phyloP scores from a whole-genome alignment of 64 coral and sea anemone species.

The Montipora capricornis region DNA sequence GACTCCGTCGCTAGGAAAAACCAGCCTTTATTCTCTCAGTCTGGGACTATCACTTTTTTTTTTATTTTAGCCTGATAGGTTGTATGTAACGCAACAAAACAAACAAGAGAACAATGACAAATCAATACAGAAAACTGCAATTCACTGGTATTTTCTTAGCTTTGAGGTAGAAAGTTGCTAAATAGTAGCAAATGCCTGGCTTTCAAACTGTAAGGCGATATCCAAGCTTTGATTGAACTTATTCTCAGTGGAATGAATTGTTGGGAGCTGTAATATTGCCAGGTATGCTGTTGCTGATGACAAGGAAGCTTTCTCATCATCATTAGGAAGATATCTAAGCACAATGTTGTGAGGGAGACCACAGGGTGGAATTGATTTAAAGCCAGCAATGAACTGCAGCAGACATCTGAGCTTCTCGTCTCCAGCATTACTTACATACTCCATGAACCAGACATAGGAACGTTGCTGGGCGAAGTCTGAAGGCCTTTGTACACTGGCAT shows the following conservation, averaged over 20 bases:
- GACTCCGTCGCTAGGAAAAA: no score
- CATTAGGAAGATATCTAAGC: conserved; percentile 12
- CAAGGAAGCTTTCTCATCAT: conserved; percentile 63
- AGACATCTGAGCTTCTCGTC: conserved; percentile 27
- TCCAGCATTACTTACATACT: conserved; percentile 30
- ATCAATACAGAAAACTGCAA: no score
- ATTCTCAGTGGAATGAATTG: conserved; percentile 60
- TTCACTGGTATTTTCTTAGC: no score
- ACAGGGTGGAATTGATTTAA: conserved; percentile 40
- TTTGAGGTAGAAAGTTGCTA: neutral
- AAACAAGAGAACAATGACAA: no score
- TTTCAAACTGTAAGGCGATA: conserved; percentile 51
- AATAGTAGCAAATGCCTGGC: neutral
- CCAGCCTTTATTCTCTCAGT: no score
- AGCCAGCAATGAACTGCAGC: conserved; percentile 33
- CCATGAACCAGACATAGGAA: conserved; percentile 38
- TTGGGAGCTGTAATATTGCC: conserved; percentile 43
- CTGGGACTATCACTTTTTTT: no score
- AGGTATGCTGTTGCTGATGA: conserved; percentile 49
- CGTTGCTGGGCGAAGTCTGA: conserved; percentile 49
- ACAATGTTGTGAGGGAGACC: conserved; percentile 35
- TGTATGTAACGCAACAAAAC: no score
- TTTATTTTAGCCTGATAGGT: no score
- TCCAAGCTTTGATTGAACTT: conserved; percentile 50
- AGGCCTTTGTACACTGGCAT: neutral